Evolutionary conservation across 2,888 invertebrate species (phyloP).

Genomic region (Pseudeuparius sepicola): DNA sequence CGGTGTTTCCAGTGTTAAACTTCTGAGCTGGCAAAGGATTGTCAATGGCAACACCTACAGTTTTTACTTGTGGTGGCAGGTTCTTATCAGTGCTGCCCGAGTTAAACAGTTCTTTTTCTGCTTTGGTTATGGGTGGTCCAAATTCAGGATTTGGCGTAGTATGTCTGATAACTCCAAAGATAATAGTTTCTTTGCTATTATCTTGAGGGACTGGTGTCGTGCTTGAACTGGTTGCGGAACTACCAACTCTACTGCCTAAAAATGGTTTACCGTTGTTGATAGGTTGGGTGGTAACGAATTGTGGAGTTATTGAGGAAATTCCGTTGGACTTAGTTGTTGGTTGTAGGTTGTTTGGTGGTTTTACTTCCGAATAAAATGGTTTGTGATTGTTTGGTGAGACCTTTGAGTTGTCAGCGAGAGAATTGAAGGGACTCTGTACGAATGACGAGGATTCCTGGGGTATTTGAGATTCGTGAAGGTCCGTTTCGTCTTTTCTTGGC

Average conservation of each 20-base stretch:
- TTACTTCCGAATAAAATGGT: slow-evolving; percentile 34
- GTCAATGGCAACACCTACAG: slow-evolving; percentile 15
- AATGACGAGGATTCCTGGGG: slow-evolving; percentile 72
- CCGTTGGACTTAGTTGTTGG: slow-evolving; percentile 22
- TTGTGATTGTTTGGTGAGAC: slow-evolving; percentile 34
- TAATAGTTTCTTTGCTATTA: slow-evolving; percentile 14
- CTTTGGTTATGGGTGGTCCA: too few relatives aligned
- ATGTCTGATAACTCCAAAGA: slow-evolving; percentile 18
- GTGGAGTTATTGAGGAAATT: slow-evolving; percentile 33
- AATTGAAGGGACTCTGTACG: slow-evolving; percentile 41
- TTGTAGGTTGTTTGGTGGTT: slow-evolving; percentile 24
- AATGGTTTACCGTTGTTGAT: slow-evolving; percentile 36
- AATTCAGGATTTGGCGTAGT: slow-evolving; percentile 13
- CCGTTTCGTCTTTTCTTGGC: slow-evolving; percentile 12
- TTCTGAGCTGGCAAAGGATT: slow-evolving; percentile 36
- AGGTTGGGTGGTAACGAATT: slow-evolving; percentile 33
- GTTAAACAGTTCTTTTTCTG: slow-evolving; percentile 17
- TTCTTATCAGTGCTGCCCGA: slow-evolving; percentile 18
- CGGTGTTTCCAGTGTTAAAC: slow-evolving; percentile 25
- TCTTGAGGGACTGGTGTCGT: slow-evolving; percentile 8
- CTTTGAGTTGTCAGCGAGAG: slow-evolving; percentile 23
- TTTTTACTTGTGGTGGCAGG: slow-evolving; percentile 13
- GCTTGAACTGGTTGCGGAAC: slow-evolving; percentile 17
- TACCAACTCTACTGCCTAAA: slow-evolving; percentile 31
- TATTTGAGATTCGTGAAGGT: slow-evolving; percentile 50